phyloP scores from a whole-genome alignment of 2,888 invertebrate genomes.

The Xestobium rufovillosum region DNA sequence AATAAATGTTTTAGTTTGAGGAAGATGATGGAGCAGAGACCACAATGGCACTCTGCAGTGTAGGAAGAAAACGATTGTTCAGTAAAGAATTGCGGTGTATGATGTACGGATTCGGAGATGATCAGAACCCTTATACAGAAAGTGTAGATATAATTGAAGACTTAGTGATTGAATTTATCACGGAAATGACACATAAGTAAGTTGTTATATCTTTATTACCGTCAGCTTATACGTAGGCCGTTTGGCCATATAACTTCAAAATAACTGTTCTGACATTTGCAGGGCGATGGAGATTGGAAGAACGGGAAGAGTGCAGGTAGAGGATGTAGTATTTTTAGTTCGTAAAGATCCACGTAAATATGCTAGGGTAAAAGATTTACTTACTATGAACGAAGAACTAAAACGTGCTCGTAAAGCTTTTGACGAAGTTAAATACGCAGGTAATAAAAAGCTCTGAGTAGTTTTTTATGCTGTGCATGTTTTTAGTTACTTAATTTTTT shows the following conservation, averaged over 20 bases:
- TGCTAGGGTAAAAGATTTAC: constrained; percentile 91
- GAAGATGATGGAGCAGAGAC: constrained; percentile 64
- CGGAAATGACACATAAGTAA: constrained; percentile 82
- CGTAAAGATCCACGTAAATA: constrained; percentile 95
- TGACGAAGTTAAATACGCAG: constrained; percentile 96
- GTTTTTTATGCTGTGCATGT: too few species aligned
- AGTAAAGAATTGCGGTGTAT: constrained; percentile 92
- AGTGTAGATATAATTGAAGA: constrained; percentile 97
- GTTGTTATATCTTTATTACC: constrained; percentile 10
- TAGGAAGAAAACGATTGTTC: constrained; percentile 75
- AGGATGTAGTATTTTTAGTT: constrained; percentile 94
- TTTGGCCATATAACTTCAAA: constrained; percentile 3
- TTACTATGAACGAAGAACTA: constrained; percentile 98
- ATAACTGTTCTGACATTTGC: constrained; percentile 26
- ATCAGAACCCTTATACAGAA: constrained; percentile 98
- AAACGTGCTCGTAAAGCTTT: constrained; percentile 99
- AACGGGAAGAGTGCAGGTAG: constrained; percentile 94
- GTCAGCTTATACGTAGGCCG: background rate
- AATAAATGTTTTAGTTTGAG: constrained; percentile 42
- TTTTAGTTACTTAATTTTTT: too few species aligned
- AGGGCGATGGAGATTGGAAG: constrained; percentile 96
- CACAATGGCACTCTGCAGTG: constrained; percentile 51
- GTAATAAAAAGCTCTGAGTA: constrained; percentile 55
- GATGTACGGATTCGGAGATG: constrained; percentile 99
- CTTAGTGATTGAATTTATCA: constrained; percentile 94